phyloP scores from a whole-genome alignment of 2,113 vertebrate genomes.

The Dryoscopus gambensis region DNA sequence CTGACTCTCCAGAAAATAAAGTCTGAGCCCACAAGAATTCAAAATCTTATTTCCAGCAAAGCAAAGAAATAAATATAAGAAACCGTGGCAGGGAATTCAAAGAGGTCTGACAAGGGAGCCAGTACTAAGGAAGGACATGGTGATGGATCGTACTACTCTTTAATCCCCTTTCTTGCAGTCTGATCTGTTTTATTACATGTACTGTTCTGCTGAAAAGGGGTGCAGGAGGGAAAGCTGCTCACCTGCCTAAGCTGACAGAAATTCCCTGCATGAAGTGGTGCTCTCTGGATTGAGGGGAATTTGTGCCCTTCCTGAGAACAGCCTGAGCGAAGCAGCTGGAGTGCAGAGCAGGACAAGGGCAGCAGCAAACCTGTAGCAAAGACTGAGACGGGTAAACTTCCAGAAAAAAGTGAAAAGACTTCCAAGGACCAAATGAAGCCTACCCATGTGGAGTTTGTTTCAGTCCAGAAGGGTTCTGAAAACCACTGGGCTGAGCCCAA shows the following conservation, averaged over 20 bases:
- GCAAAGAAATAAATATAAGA: background rate
- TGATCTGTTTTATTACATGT: background rate
- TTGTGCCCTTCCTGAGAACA: background rate
- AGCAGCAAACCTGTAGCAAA: background rate
- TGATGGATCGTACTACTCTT: background rate
- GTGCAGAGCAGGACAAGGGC: background rate
- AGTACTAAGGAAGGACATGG: background rate
- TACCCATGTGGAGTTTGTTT: background rate
- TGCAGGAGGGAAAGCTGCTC: background rate
- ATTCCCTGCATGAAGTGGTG: background rate
- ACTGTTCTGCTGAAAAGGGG: background rate
- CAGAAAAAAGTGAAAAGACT: background rate
- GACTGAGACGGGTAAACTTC: background rate
- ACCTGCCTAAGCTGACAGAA: background rate
- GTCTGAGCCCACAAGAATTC: background rate
- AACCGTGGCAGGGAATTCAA: background rate
- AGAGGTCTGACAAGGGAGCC: background rate
- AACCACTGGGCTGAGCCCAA: background rate
- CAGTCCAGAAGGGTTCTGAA: background rate
- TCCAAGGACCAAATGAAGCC: background rate
- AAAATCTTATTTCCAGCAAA: background rate
- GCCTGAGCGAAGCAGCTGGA: background rate
- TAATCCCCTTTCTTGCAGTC: background rate
- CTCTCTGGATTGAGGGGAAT: background rate
- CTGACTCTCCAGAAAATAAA: background rate